These are phyloP conservation scores for Lycaon pictus DNA, from an alignment of 2,113 vertebrate genomes.

Conservation along the genomic window DNA sequence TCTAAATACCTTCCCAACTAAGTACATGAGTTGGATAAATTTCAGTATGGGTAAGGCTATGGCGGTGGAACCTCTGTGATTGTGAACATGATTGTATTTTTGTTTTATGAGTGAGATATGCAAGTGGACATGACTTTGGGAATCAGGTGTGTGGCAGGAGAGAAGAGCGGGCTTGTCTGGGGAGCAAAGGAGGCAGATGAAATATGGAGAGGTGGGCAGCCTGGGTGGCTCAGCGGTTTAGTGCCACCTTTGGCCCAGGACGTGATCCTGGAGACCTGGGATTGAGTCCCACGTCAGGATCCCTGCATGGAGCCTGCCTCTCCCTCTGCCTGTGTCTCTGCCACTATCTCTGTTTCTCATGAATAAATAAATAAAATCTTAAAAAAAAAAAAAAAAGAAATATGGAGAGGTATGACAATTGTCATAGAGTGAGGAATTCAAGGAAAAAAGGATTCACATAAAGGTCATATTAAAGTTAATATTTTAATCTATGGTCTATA, in stretches of 20 bases:
- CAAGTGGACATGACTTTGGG: neutral
- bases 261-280: no score
- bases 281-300: no score
- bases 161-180: neutral
- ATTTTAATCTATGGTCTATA: neutral
- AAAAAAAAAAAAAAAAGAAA: neutral
- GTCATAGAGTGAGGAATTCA: neutral
- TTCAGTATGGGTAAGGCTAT: neutral
- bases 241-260: no score
- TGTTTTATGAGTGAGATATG: neutral
- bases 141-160: accelerated
- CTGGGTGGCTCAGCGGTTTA: no score
- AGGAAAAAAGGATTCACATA: neutral
- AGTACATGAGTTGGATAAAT: neutral
- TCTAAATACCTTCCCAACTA: neutral
- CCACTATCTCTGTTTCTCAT: no score
- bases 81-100: neutral
- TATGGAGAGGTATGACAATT: neutral
- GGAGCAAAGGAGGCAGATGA: neutral
- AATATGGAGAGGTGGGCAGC: neutral
- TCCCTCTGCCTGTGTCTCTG: no score
- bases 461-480: neutral
- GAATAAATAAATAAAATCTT: no score
- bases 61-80: neutral
- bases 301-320: no score